Evolutionary conservation across 2,797 vertebrate genomes (phyloP).

Genomic region (Vireo griseus): DNA sequence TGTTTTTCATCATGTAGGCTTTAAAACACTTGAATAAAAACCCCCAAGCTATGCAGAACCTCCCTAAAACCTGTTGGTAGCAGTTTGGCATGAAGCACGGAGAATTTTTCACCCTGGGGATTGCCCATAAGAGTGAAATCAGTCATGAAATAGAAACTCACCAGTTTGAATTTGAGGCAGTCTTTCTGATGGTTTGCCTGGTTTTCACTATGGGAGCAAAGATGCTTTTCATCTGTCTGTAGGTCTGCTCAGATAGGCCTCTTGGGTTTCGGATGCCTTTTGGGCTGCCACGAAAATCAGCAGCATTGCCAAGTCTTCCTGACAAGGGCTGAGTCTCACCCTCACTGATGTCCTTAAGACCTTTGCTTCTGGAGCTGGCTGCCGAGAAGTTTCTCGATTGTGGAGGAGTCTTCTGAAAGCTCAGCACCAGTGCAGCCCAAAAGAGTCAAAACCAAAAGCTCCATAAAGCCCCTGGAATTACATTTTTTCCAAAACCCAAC

Average conservation of each 20-base stretch:
- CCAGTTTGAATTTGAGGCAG: background rate
- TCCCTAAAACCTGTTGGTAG: constrained; percentile 10
- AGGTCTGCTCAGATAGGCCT: background rate
- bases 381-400: background rate
- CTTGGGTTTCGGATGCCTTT: background rate
- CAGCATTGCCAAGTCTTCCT: background rate
- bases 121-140: constrained; percentile 50
- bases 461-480: background rate
- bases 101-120: constrained; percentile 18
- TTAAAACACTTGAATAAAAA: constrained; percentile 48
- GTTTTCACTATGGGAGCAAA: background rate
- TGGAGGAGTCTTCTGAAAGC: background rate
- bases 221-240: background rate
- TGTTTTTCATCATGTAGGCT: constrained; percentile 8
- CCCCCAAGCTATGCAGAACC: constrained; percentile 6
- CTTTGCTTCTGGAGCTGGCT: background rate
- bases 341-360: background rate
- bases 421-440: background rate
- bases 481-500: constrained; percentile 30
- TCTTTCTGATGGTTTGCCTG: background rate
- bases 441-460: constrained; percentile 16
- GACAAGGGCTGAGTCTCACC: background rate
- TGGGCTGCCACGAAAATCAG: background rate
- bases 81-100: constrained; percentile 2
- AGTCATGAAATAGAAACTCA: background rate